These are phyloP conservation scores for Chironomus riparius DNA, from an alignment of 2,888 invertebrate genomes.

Conservation along the genomic window DNA sequence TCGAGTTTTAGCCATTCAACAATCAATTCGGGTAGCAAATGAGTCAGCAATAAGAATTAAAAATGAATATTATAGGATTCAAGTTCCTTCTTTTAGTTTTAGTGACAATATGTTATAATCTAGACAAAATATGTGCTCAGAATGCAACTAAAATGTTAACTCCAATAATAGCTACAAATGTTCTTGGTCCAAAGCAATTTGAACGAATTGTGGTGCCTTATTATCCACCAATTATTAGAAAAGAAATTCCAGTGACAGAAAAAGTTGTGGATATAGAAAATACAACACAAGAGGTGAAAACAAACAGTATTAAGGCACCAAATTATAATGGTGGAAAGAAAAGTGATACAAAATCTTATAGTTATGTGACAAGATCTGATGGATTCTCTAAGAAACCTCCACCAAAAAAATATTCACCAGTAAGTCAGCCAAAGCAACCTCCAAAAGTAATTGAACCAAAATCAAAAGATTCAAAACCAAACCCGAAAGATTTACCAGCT, in stretches of 20 bases:
- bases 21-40: neutral
- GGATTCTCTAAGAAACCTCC: neutral
- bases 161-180: neutral
- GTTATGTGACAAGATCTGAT: neutral
- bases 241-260: neutral
- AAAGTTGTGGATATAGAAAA: neutral
- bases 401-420: neutral
- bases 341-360: neutral
- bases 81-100: neutral
- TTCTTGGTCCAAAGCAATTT: neutral
- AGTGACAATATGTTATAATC: neutral
- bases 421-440: too few relatives aligned
- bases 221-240: neutral
- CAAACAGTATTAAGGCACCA: neutral
- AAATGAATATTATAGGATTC: neutral
- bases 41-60: neutral
- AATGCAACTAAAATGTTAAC: neutral
- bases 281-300: neutral
- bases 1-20: neutral
- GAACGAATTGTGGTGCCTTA: conserved; percentile 17
- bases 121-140: neutral
- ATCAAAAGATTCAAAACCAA: too few relatives aligned
- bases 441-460: neutral
- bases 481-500: neutral
- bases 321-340: neutral